phyloP scores from a whole-genome alignment of 2,797 vertebrate genomes.

The Lacerta bilineata region DNA sequence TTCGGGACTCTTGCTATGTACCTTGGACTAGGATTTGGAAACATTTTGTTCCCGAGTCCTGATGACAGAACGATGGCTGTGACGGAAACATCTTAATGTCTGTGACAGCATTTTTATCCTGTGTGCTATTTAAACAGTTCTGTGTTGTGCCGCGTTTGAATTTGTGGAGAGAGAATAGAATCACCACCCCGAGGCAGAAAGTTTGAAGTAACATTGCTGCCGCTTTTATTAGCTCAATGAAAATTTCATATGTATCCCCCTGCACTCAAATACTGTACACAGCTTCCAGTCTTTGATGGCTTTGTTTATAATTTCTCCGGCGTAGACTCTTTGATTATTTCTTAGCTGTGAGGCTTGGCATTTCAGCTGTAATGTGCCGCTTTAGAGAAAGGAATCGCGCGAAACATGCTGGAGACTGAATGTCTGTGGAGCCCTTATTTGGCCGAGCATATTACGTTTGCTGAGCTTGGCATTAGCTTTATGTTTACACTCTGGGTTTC shows the following conservation, averaged over 20 bases:
- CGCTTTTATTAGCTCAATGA: slow-evolving; percentile 34
- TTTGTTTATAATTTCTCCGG: slow-evolving; percentile 44
- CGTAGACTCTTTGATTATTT: slow-evolving; percentile 46
- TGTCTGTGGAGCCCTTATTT: slow-evolving; percentile 10
- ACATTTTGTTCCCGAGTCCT: neutral
- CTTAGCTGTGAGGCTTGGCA: slow-evolving; percentile 22
- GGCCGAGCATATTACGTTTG: slow-evolving; percentile 17
- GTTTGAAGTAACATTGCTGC: slow-evolving; percentile 6
- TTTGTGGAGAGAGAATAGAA: neutral
- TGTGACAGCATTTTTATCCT: neutral
- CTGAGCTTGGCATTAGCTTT: slow-evolving; percentile 33
- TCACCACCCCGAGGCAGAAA: slow-evolving; percentile 7
- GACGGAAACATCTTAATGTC: neutral
- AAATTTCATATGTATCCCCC: slow-evolving; percentile 24
- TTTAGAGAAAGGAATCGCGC: slow-evolving; percentile 18
- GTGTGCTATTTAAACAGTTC: slow-evolving; percentile 28
- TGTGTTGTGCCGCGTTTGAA: neutral
- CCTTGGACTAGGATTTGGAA: neutral
- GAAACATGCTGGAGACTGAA: slow-evolving; percentile 23
- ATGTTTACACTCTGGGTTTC: slow-evolving; percentile 22
- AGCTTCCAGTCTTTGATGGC: slow-evolving; percentile 29
- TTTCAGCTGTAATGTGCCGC: slow-evolving; percentile 27
- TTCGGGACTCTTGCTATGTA: neutral
- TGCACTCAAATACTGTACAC: neutral
- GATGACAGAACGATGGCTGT: neutral